Evolutionary conservation across 1,140 invertebrate species (phyloP).

Genomic region (Drosophila prosaltans): DNA sequence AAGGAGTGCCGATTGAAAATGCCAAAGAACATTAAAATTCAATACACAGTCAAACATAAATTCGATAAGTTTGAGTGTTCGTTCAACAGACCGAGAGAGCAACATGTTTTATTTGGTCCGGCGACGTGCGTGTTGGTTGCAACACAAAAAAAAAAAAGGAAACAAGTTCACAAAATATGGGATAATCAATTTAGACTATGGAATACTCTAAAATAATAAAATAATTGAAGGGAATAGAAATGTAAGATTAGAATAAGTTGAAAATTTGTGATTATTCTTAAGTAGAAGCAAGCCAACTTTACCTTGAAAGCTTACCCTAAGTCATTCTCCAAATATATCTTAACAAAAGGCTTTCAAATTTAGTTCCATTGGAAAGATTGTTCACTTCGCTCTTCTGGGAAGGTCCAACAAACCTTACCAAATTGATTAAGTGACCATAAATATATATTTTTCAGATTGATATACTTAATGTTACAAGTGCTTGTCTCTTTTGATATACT

Average conservation of each 20-base stretch:
- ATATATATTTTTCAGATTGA: too few species aligned
- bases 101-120: slow-evolving; percentile 74
- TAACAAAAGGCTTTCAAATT: too few species aligned
- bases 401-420: too few species aligned
- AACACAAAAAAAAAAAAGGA: slow-evolving; percentile 17
- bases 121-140: slow-evolving; percentile 56
- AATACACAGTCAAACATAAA: slow-evolving; percentile 77
- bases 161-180: neutral
- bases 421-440: too few species aligned
- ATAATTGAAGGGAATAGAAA: too few species aligned
- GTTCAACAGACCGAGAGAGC: slow-evolving; percentile 54
- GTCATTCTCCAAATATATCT: too few species aligned
- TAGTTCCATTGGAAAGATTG: too few species aligned
- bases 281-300: too few species aligned
- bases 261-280: too few species aligned
- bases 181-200: neutral
- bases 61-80: slow-evolving; percentile 73
- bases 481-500: neutral
- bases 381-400: too few species aligned
- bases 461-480: neutral
- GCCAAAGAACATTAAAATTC: slow-evolving; percentile 69
- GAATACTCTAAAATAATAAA: neutral
- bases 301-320: too few species aligned
- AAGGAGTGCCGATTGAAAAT: slow-evolving; percentile 31
- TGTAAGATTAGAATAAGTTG: too few species aligned